These are phyloP conservation scores for Drosophila sturtevanti DNA, from an alignment of 1,140 invertebrate genomes.

Conservation along the genomic window DNA sequence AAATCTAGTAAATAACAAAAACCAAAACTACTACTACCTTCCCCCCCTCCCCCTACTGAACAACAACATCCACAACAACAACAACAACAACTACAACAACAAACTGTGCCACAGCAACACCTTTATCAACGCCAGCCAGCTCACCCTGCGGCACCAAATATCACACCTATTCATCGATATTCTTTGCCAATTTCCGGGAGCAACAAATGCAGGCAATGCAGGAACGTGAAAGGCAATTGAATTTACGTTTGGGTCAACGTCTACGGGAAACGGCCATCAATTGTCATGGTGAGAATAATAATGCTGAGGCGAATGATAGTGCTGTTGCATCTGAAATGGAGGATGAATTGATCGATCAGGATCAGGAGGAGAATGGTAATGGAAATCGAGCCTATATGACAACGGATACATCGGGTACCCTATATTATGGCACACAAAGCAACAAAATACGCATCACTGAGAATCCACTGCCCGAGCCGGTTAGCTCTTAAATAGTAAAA, in stretches of 20 bases:
- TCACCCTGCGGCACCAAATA: slow-evolving; percentile 80
- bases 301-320: slow-evolving; percentile 38
- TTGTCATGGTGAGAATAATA: slow-evolving; percentile 62
- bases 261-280: slow-evolving; percentile 76
- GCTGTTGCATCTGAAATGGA: slow-evolving; percentile 21
- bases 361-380: slow-evolving; percentile 66
- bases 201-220: slow-evolving; percentile 67
- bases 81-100: slow-evolving; percentile 53
- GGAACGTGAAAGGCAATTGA: slow-evolving; percentile 67
- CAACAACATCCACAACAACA: slow-evolving; percentile 36
- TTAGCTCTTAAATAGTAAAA: slow-evolving; percentile 67
- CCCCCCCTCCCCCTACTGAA: slow-evolving; percentile 46
- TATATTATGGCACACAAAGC: slow-evolving; percentile 69
- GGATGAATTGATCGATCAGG: slow-evolving; percentile 35
- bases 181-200: slow-evolving; percentile 81
- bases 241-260: slow-evolving; percentile 65
- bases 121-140: slow-evolving; percentile 76
- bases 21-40: slow-evolving; percentile 79
- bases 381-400: slow-evolving; percentile 76
- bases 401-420: slow-evolving; percentile 59
- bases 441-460: slow-evolving; percentile 83
- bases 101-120: slow-evolving; percentile 71
- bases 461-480: slow-evolving; percentile 82
- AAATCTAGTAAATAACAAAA: slow-evolving; percentile 82
- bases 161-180: slow-evolving; percentile 79